Percentiles rank a stretch among this genome's conserved stretches.
Evolutionary conservation across 2,113 vertebrate species (phyloP).

Genomic region (Rhabdomys dilectus): DNA sequence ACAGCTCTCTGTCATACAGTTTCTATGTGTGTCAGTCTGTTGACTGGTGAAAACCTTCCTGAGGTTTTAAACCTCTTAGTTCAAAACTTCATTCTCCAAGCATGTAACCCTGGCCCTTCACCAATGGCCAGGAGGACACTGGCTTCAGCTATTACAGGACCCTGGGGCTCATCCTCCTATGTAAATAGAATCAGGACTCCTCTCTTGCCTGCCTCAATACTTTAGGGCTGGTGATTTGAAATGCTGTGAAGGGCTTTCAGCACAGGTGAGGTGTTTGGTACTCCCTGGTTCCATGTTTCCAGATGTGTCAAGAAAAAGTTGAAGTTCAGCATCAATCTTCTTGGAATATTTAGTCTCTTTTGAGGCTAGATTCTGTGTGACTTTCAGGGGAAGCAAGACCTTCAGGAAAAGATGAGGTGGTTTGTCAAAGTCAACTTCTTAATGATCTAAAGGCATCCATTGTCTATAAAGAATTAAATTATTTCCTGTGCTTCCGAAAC

Average conservation of each 20-base stretch:
- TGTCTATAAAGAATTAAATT: neutral
- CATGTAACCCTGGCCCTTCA: neutral
- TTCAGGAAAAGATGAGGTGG: neutral
- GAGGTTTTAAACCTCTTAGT: neutral
- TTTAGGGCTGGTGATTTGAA: neutral
- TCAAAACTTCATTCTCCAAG: neutral
- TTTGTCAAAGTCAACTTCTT: neutral
- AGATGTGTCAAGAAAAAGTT: neutral
- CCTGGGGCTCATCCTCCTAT: neutral
- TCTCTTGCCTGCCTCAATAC: neutral
- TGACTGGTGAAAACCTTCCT: neutral
- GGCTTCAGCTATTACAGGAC: no score
- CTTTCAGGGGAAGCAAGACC: neutral
- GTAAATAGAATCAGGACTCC: neutral
- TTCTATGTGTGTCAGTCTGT: neutral
- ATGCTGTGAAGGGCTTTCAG: rapidly evolving
- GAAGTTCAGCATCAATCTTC: neutral
- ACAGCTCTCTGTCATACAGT: neutral
- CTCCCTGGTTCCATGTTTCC: neutral
- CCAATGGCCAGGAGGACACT: neutral
- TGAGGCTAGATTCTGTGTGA: neutral
- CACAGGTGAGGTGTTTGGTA: neutral
- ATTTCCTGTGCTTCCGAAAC: neutral
- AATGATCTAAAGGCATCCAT: neutral
- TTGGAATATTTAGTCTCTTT: neutral